Evolutionary conservation across 2,113 vertebrate genomes (phyloP).

Genomic region (Tauraco erythrolophus): DNA sequence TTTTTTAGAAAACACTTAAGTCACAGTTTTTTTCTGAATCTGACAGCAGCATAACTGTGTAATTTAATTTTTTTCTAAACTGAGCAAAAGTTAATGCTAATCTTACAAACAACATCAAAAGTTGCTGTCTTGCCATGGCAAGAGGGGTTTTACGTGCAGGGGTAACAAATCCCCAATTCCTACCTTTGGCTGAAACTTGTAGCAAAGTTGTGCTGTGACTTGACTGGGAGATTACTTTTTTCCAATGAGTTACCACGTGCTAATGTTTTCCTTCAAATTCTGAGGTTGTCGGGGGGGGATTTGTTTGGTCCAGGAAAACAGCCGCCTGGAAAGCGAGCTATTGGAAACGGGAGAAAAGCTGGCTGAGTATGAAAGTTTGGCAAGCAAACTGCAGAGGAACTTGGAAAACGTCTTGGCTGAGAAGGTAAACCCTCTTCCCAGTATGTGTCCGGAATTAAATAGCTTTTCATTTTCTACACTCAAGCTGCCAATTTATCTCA

Average conservation of each 20-base stretch:
- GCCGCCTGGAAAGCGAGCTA: constrained; percentile 88
- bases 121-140: not conserved
- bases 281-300: not conserved
- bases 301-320: constrained; percentile 84
- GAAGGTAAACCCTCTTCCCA: constrained; percentile 78
- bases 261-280: not conserved
- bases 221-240: not conserved
- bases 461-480: rapidly evolving
- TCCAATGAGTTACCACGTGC: not conserved
- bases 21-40: not conserved
- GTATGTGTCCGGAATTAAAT: not conserved
- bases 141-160: not conserved
- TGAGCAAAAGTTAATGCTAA: not conserved
- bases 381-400: constrained; percentile 87
- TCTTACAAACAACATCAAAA: not conserved
- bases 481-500: not conserved
- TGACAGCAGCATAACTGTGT: not conserved
- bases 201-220: rapidly evolving
- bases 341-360: constrained; percentile 87
- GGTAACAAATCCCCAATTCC: not conserved
- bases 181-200: not conserved
- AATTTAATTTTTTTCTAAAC: not conserved
- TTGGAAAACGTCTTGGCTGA: constrained; percentile 89
- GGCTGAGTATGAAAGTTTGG: constrained; percentile 80
- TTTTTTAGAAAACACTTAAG: not conserved